These are phyloP conservation scores for Mormoops blainvillei DNA, from an alignment of 2,113 vertebrate genomes.

Conservation along the genomic window DNA sequence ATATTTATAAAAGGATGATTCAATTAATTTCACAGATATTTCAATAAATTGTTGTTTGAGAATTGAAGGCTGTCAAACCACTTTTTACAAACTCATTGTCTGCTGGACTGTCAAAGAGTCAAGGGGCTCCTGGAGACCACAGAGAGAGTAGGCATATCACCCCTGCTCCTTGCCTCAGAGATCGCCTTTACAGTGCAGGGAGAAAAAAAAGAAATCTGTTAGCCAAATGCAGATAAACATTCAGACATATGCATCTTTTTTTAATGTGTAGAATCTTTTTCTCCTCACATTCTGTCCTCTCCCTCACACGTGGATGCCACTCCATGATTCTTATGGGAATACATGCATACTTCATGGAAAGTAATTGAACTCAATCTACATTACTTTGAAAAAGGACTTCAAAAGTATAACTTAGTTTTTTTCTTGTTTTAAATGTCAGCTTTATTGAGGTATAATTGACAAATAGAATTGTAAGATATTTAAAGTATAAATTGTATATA, in stretches of 20 bases:
- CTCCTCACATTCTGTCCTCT: not conserved
- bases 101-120: not conserved
- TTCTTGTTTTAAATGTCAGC: not conserved
- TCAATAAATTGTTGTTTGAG: not conserved
- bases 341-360: not conserved
- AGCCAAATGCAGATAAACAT: not conserved
- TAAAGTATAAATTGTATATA: not conserved
- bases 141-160: not conserved
- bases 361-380: not conserved
- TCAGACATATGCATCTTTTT: not conserved
- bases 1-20: not conserved
- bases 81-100: not conserved
- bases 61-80: not conserved
- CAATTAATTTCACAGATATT: not conserved
- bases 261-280: not conserved
- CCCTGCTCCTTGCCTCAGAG: not conserved
- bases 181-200: not conserved
- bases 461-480: not conserved
- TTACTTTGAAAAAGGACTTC: not conserved
- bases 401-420: not conserved
- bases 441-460: not conserved
- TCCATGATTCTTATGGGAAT: not conserved
- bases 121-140: not conserved
- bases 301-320: accelerated
- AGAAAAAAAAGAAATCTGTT: not conserved